Base-by-base conservation (phyloP, 2,888 invertebrate genomes). In the Oscheius sp. region DNA sequence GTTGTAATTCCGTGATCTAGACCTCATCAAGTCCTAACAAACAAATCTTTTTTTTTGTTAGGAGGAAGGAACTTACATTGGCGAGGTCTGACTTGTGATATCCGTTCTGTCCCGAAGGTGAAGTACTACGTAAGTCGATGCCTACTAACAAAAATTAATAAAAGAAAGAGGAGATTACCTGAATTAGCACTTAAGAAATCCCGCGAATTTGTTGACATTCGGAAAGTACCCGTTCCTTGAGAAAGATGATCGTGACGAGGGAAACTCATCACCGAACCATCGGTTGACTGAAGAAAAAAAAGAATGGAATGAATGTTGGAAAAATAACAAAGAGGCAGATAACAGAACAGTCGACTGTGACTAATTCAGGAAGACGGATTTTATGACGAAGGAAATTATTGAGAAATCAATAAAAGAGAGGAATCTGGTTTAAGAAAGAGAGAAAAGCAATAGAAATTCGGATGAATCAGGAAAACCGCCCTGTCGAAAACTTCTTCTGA, bases 221-320 rank as follows among this genome's bases (percentile, higher is more conserved):
- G 59, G 44, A 38, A 59, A 26, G 8, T 59, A 59, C 59, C 59
- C 59, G 59, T 59, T 17, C 59, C 59, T 59, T 59, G 59, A 38
- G 59, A 41, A 44, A 38, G 44, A 26, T 38, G 59, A 28, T 59
- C 59, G 41, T 41, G 59, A 24, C 59, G 59, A 12, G 59, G 41
- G 20, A 41, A 59, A 59, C 59, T 59, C 59, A 59, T 59, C 44
- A 44, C 59, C 59, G 59, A 12, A 24, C 12, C 59, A 59, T 59
- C 22, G 54, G 54, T 32, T 54, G 9, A 33, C 54, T 54, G 54
- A 24, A 54, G 30, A 50, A 17, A 24, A 9, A 9, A 44, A 20
- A 47, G 3, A 3, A 47, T 47, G 47, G 47, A 47, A 47, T 36
- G 36, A 24, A 47, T 12, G 24, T 20, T 22, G 47, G 24, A 47